phyloP scores from a whole-genome alignment of 1,140 invertebrate genomes.

The Teleopsis dalmanni region DNA sequence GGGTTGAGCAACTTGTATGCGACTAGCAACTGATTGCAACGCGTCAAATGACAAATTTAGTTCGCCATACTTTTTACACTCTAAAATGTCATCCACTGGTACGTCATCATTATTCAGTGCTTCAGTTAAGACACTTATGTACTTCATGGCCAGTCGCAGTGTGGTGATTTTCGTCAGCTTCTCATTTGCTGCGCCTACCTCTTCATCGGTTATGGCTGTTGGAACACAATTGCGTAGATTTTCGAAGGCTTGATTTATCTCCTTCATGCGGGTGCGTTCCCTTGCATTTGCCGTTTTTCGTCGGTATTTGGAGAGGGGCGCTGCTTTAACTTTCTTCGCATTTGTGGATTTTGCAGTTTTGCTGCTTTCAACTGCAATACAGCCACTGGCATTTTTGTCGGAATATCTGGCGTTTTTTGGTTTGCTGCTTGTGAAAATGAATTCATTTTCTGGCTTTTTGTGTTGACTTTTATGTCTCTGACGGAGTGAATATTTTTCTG shows the following conservation, averaged over 20 bases:
- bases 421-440: background rate
- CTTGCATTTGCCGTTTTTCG: conserved; percentile 83
- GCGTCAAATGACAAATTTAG: no score
- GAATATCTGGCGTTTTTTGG: background rate
- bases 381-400: background rate
- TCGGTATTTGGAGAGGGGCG: conserved; percentile 81
- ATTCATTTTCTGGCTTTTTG: conserved; percentile 1
- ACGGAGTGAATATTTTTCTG: conserved; percentile 40
- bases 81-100: background rate
- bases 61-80: no score
- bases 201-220: conserved; percentile 40
- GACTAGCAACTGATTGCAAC: no score
- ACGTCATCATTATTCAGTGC: conserved; percentile 29
- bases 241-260: conserved; percentile 84
- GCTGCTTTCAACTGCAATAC: background rate
- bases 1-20: no score
- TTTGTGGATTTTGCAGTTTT: conserved; percentile 14
- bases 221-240: conserved; percentile 68
- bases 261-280: conserved; percentile 75
- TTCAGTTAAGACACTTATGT: conserved; percentile 62
- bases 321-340: conserved; percentile 59
- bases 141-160: conserved; percentile 77
- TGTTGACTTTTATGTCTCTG: conserved; percentile 29
- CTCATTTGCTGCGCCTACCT: conserved; percentile 49
- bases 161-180: conserved; percentile 86